Evolutionary conservation across 2,888 invertebrate genomes (phyloP), one percentile per base, ranked within the genome.

Genomic region (Micoletzkya japonica): DNA sequence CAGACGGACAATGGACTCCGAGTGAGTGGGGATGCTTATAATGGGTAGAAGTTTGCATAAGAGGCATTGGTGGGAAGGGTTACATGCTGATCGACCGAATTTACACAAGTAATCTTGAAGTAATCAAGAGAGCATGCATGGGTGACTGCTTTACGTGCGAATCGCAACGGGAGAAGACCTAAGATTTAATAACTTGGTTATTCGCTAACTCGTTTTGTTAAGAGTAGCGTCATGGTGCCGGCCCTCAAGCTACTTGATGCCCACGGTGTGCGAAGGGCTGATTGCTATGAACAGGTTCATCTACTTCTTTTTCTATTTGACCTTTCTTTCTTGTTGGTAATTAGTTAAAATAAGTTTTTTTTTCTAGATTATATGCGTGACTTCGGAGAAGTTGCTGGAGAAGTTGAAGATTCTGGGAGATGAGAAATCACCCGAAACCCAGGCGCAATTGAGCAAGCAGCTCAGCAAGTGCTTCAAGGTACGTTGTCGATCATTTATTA

Each of bases 221-320:
- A 70, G 60, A 64, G 32, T 28, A 24, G 58, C 75, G 85, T 74
- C 36, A 32, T 77, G 70, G 87, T 96, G 59, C 95, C 95, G 0
- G 95, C 96, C 0, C 87, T 97, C 61, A 89, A 96, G 0, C 88
- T 98, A 24, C 88, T 98, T 14, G 97, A 98, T 87, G 89, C 97
- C 30, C 96, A 96, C 85, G 94, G 93, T 2, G 93, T 96, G 0
- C 90, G 93, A 30, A 89, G 97, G 68, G 88, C 94, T 24, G 96
- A 97, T 86, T 97, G 96, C 87, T 95, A 97, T 86, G 92, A 92
- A 69, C 94, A 95, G 0, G 93, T 95, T 1, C 89, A 94, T 78
- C 1, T 14, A 44, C 20, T 14, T 14, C 10, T 44, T 44, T 7
- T 39, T 39, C 4, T 26, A 2, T 57, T 2, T 32, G 20, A 28